Evolutionary conservation across 2,797 vertebrate species (phyloP), one percentile per base, ranked within the genome.

Genomic region (Pipistrellus nathusii): DNA sequence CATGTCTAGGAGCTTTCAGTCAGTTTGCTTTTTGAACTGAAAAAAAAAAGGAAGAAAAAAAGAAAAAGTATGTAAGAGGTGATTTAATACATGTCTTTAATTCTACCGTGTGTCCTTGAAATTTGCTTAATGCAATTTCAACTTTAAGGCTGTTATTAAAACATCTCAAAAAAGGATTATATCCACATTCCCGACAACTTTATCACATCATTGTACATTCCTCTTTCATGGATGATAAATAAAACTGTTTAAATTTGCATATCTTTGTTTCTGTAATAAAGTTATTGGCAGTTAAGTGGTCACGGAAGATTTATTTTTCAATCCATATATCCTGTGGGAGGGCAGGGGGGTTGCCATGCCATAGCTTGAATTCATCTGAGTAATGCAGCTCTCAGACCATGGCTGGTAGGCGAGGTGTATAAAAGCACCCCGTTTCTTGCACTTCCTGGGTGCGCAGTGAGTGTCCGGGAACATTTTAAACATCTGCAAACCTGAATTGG

Each of bases 1-100:
- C 4, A 0, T 20, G 9, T 68, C 15, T 69, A 1, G 7, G 32
- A 69, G 25, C 82, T 78, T 78, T 55, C 85, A 64, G 53, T 84
- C 44, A n/a, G n/a, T 87, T 93, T 90, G 46, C 59, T 32, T 95
- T 93, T 76, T 62, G 75, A 88, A 46, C 12, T 14, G 5, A 13
- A 41, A 32, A 11, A 2, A 44, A 35, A 6, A 59, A n/a, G 38
- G 38, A 41, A 41, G 38, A 41, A 41, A 41, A 80, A 48, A 76
- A 15, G 3, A 35, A 75, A 55, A 76, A 10, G 5, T 35, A 8
- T 3, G 27, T 15, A 38, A 91, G 82, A 44, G 41, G 23, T 71
- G 57, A 17, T 59, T 55, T 62, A 62, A 30, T 62, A 10, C 32
- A 15, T 5, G 35, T 44, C 59, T 88, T 62, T 83, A 27, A 38